Base-by-base conservation (phyloP, 92 coral and sea anemone species). In the Ricordea florida region DNA sequence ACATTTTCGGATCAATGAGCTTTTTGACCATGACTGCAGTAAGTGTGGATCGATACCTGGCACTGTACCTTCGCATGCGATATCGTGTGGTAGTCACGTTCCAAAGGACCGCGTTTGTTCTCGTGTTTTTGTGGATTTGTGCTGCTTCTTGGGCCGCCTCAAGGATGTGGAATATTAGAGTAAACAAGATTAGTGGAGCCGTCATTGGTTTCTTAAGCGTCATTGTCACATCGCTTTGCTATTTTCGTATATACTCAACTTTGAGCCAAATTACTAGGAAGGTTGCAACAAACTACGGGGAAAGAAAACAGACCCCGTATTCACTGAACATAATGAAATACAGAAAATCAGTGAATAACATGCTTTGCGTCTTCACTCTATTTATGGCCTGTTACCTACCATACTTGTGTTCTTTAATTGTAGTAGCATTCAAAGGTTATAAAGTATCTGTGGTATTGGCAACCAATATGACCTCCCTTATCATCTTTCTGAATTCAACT, bases 31-130 rank as follows among this genome's bases (percentile, higher is more conserved):
- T 74, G 33, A 74, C 88, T 0, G 82, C 72, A 6, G 74, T 82
- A 8, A 82, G 87, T 48, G 36, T 82, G 14, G 88, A 82, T 26
- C 76, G 88, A 25, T 78, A 66, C 24, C 76, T 82, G 3, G 88
- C 88, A 5, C 40, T 82, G 64, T 51, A 75, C 25, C 76, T 74
- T 31, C 49, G 88, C 5, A 30, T 66, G 35, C 59, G 71, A 13
- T 74, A 82, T 31, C 82, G 88, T 14, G 3, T 82, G 9, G 71
- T 66, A 1, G 77, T 82, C 0, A 66, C 70, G 9, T 56, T 36
- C 6, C 65, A 38, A 48, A 69, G 72, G 23, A 53, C 74, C 40
- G 47, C 31, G 7, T 10, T 38, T 16, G 34, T 22, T 8, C 43
- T 82, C 14, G 48, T 28, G 0, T 29, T 74, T 4, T 36, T 74